Evolutionary conservation across 2,888 invertebrate species (phyloP).

Genomic region (Napeogenes sylphis): DNA sequence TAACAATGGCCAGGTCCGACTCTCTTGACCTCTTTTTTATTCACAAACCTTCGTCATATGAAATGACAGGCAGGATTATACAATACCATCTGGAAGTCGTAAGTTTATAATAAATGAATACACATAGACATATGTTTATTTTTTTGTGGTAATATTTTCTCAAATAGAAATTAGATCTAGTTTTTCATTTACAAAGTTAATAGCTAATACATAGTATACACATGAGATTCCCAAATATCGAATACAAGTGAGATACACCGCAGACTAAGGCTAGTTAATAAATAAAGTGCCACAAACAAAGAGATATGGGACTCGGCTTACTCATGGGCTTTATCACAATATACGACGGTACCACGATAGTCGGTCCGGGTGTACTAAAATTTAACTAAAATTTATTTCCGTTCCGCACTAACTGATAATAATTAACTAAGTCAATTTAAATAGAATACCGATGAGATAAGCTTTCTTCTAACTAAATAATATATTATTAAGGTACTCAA

Average conservation of each 20-base stretch:
- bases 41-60: slow-evolving; percentile 2
- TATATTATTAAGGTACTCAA: no score
- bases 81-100: background rate
- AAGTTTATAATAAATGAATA: background rate
- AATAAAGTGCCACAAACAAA: slow-evolving; percentile 31
- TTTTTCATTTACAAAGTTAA: background rate
- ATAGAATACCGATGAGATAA: slow-evolving; percentile 12
- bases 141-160: background rate
- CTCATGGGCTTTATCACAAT: slow-evolving; percentile 31
- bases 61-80: slow-evolving; percentile 3
- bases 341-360: slow-evolving; percentile 30
- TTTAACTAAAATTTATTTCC: slow-evolving; percentile 32
- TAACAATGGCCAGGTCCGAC: slow-evolving; percentile 4
- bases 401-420: slow-evolving; percentile 26
- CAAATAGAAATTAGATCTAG: no score
- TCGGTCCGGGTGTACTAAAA: slow-evolving; percentile 32
- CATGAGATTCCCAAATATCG: slow-evolving; percentile 27
- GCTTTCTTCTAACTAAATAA: background rate
- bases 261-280: slow-evolving; percentile 29
- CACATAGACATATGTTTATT: background rate
- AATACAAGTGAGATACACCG: slow-evolving; percentile 25
- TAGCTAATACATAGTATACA: background rate
- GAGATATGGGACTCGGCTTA: slow-evolving; percentile 30
- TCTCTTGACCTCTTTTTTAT: slow-evolving; percentile 8
- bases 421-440: slow-evolving; percentile 21